Conservation (phyloP, 2,888 invertebrate genomes). For the Entomobrya proxima region DNA sequence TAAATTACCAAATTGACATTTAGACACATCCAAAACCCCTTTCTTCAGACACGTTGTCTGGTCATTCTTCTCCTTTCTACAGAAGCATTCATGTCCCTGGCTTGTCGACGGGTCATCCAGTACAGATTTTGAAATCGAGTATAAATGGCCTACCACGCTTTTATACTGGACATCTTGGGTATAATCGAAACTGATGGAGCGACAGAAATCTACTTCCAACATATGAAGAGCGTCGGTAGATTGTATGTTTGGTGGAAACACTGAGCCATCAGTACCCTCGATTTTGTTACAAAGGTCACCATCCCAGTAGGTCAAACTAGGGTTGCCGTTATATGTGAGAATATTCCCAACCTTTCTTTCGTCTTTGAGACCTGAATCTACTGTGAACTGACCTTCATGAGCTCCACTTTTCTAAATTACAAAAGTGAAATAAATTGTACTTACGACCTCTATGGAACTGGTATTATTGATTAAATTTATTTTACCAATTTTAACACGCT, state of each 20-base stretch:
- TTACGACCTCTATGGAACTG: neutral
- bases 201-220: constrained; percentile 69
- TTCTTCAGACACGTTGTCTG: constrained; percentile 65
- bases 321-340: constrained; percentile 43
- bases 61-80: constrained; percentile 24
- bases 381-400: constrained; percentile 65
- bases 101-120: constrained; percentile 53
- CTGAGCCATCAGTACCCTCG: constrained; percentile 64
- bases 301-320: constrained; percentile 60
- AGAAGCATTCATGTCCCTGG: constrained; percentile 61
- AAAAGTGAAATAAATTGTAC: neutral
- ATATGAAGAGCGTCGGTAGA: constrained; percentile 28
- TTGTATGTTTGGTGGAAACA: constrained; percentile 56
- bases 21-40: constrained; percentile 69
- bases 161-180: constrained; percentile 26
- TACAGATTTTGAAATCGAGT: constrained; percentile 19
- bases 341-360: constrained; percentile 58
- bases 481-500: constrained; percentile 66
- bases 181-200: constrained; percentile 67
- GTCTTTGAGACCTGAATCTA: constrained; percentile 67
- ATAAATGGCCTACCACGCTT: constrained; percentile 29
- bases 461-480: neutral
- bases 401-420: constrained; percentile 65
- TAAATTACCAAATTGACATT: constrained; percentile 68
- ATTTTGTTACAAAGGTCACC: constrained; percentile 66